These are phyloP conservation scores for Xylocopa sonorina DNA, from an alignment of 1,140 invertebrate species.

Conservation along the genomic window DNA sequence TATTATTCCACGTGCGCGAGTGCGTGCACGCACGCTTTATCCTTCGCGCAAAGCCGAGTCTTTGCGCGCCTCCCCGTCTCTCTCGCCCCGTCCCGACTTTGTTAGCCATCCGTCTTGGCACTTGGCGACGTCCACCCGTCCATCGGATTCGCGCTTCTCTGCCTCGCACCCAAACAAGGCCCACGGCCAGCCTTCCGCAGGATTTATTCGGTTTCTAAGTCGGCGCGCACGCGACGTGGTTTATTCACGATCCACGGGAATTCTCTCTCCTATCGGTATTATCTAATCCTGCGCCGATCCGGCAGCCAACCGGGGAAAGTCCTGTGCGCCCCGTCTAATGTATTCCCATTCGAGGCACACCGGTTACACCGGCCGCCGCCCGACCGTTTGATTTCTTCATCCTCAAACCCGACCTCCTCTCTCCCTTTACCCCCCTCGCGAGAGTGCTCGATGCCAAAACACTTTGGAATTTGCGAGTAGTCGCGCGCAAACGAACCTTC, in stretches of 20 bases:
- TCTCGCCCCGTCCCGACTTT: constrained; percentile 4
- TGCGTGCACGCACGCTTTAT: constrained; percentile 55
- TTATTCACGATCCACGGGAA: constrained; percentile 43
- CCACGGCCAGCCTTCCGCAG: neutral
- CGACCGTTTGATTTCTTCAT: constrained; percentile 44
- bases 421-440: neutral
- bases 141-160: constrained; percentile 14
- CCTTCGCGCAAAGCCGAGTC: constrained; percentile 29
- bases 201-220: constrained; percentile 48
- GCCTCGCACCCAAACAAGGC: constrained; percentile 26
- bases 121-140: constrained; percentile 7
- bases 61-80: constrained; percentile 14
- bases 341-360: constrained; percentile 39
- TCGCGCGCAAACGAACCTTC: too few relatives aligned
- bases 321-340: constrained; percentile 1
- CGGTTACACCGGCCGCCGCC: constrained; percentile 5
- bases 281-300: constrained; percentile 48
- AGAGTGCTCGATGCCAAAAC: neutral
- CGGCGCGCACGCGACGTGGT: constrained; percentile 44
- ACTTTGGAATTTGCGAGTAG: constrained; percentile 9
- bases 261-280: constrained; percentile 35
- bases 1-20: constrained; percentile 77
- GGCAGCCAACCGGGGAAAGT: neutral
- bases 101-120: constrained; percentile 38
- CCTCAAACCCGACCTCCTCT: neutral